phyloP scores from a whole-genome alignment of 2,888 invertebrate genomes.

The Xanthorhoe designata region DNA sequence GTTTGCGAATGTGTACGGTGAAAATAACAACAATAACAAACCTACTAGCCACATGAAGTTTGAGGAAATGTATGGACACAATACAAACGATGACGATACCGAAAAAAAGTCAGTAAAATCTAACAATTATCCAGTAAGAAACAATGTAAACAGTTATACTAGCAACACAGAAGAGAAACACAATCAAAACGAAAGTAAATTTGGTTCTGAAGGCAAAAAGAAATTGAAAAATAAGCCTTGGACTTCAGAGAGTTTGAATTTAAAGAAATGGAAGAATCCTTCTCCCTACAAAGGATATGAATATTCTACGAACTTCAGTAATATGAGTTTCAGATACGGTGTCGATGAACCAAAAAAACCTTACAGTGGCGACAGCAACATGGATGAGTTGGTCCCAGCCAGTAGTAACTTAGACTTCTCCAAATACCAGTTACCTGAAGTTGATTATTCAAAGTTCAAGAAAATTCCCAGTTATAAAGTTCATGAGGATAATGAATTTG shows the following conservation, averaged over 20 bases:
- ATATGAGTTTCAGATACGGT: conserved; percentile 68
- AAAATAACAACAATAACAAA: conserved; percentile 53
- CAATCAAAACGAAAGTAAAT: conserved; percentile 30
- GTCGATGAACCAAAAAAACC: conserved; percentile 62
- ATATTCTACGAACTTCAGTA: conserved; percentile 70
- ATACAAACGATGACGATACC: conserved; percentile 53
- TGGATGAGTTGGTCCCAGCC: conserved; percentile 68
- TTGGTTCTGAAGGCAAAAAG: conserved; percentile 56
- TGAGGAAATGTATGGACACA: conserved; percentile 50
- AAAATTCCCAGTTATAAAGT: conserved; percentile 60
- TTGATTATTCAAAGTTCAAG: conserved; percentile 64
- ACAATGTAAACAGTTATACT: conserved; percentile 31
- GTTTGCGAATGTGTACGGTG: conserved; percentile 51
- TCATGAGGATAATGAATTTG: conserved; percentile 60
- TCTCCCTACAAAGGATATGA: conserved; percentile 64
- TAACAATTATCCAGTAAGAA: conserved; percentile 40
- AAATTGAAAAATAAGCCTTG: conserved; percentile 65
- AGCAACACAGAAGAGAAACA: conserved; percentile 34
- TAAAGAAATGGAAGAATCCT: conserved; percentile 62
- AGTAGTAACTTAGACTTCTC: conserved; percentile 70
- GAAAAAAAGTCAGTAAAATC: conserved; percentile 52
- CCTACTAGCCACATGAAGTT: conserved; percentile 48
- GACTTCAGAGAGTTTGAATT: conserved; percentile 54
- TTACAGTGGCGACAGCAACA: conserved; percentile 46
- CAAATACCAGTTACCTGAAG: conserved; percentile 63